Percentiles rank a stretch among this genome's conserved stretches.
Conservation (phyloP, 1,140 invertebrate species). For the Cyphomyrmex costatus region DNA sequence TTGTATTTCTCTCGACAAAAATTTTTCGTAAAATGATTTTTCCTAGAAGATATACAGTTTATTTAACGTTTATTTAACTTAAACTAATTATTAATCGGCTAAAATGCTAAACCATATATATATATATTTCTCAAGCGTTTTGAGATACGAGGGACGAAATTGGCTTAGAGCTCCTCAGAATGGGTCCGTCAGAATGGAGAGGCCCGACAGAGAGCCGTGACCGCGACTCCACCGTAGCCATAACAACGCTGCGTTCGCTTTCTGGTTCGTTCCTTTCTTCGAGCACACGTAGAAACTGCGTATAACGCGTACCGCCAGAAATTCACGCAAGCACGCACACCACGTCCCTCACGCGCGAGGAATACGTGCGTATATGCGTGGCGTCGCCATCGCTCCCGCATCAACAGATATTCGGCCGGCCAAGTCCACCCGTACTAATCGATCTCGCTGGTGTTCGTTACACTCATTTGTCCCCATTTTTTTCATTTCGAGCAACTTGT, state of each 20-base stretch:
- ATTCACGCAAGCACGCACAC: constrained; percentile 23
- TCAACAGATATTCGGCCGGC: constrained; percentile 17
- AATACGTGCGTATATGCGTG: not conserved
- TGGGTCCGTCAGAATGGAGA: constrained; percentile 38
- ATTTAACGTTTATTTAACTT: not conserved
- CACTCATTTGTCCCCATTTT: not conserved
- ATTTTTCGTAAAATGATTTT: not conserved
- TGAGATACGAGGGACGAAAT: constrained; percentile 19
- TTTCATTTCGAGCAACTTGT: not conserved
- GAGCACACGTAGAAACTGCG: constrained; percentile 35
- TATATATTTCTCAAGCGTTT: not conserved
- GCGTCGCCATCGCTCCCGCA: constrained; percentile 13
- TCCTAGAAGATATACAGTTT: not conserved
- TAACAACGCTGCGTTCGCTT: constrained; percentile 56
- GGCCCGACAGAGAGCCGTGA: constrained; percentile 22
- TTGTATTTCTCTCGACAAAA: not conserved
- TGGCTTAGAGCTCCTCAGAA: not conserved
- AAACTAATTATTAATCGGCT: not conserved
- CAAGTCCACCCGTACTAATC: not conserved
- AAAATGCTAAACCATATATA: not conserved
- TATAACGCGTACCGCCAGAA: constrained; percentile 57
- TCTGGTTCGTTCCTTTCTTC: constrained; percentile 44
- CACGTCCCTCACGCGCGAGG: not conserved
- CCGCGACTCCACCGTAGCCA: constrained; percentile 49
- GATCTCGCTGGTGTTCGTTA: not conserved